phyloP scores from a whole-genome alignment of 2,888 invertebrate species.

The Tridacna crocea region DNA sequence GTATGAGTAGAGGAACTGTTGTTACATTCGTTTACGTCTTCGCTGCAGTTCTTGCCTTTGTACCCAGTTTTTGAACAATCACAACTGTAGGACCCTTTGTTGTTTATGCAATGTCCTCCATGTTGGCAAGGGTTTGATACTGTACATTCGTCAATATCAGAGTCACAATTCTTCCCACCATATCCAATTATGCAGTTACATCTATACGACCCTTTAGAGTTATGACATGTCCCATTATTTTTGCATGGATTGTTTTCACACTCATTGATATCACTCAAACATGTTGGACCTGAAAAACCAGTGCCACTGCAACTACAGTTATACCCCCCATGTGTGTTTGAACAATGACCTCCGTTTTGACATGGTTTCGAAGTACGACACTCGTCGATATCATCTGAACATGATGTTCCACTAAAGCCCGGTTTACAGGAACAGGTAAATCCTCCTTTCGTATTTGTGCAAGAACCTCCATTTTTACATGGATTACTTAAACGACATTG shows the following conservation, averaged over 20 bases:
- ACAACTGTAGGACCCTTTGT: neutral
- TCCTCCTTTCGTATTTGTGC: neutral
- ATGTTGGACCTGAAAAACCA: constrained; percentile 48
- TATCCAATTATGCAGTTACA: constrained; percentile 41
- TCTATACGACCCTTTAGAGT: constrained; percentile 17
- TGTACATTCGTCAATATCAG: constrained; percentile 1
- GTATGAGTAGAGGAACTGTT: neutral
- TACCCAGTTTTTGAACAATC: neutral
- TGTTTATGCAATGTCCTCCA: neutral
- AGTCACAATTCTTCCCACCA: neutral
- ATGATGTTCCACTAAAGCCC: constrained; percentile 40
- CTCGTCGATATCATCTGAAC: constrained; percentile 49
- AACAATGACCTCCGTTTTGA: neutral
- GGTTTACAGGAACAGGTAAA: neutral
- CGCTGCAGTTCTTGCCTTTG: neutral
- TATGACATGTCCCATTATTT: constrained; percentile 38
- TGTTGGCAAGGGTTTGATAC: neutral
- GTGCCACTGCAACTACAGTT: constrained; percentile 47
- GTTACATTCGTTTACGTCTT: neutral
- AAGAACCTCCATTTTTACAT: constrained; percentile 5
- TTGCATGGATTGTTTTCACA: constrained; percentile 35
- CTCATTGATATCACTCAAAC: constrained; percentile 17
- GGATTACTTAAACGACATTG: constrained; percentile 23
- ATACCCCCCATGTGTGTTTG: constrained; percentile 52
- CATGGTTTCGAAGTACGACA: neutral